Conservation (phyloP, 2,113 vertebrate species). For the Myotis lucifugus region DNA sequence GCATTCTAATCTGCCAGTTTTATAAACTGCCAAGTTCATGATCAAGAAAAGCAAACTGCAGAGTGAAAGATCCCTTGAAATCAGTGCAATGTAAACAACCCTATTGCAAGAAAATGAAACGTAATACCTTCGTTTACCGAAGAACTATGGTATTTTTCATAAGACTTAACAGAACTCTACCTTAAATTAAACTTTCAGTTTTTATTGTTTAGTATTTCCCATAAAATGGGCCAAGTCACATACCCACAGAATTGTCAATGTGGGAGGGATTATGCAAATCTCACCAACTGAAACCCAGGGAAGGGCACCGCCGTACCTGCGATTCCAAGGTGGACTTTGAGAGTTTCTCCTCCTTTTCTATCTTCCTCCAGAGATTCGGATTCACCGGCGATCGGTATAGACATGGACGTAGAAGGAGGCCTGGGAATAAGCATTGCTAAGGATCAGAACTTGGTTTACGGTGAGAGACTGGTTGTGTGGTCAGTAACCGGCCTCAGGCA, state of each 20-base stretch:
- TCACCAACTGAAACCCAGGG: neutral
- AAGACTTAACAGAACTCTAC: neutral
- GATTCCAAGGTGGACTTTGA: conserved; percentile 86
- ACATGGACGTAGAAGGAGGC: conserved; percentile 94
- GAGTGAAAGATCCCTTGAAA: neutral
- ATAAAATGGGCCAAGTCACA: neutral
- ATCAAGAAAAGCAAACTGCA: neutral
- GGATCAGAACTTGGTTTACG: neutral
- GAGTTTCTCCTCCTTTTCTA: conserved; percentile 90
- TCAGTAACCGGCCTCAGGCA: neutral
- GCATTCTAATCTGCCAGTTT: neutral
- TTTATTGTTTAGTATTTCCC: neutral
- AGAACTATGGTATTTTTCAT: neutral
- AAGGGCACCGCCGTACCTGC: conserved; percentile 78
- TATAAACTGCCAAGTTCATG: neutral
- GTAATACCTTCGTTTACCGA: neutral
- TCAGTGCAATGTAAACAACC: neutral
- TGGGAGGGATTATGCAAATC: neutral
- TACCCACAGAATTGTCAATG: neutral
- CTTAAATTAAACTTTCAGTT: conserved; percentile 29
- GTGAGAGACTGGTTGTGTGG: neutral
- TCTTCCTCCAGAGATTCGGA: conserved; percentile 91
- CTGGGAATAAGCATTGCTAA: conserved; percentile 81
- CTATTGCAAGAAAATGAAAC: neutral
- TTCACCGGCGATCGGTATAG: conserved; percentile 89